Evolutionary conservation across 2,113 vertebrate genomes (phyloP).

Genomic region (Psettodes erumei): DNA sequence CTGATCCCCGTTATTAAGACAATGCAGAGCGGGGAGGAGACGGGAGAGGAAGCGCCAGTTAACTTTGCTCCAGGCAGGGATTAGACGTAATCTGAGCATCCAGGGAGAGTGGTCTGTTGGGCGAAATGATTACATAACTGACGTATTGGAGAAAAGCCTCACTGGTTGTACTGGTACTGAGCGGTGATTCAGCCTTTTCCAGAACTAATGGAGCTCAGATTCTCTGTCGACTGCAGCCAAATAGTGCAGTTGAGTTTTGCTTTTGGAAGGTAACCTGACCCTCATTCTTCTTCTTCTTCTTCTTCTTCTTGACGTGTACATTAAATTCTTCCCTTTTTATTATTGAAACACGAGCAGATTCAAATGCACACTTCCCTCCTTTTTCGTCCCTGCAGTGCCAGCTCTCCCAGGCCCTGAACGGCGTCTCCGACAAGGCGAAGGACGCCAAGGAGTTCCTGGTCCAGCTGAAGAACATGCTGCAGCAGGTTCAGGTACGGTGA

Average conservation of each 20-base stretch:
- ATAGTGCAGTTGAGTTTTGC: neutral
- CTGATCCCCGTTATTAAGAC: constrained; percentile 29
- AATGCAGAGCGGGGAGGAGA: neutral
- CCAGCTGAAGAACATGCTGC: constrained; percentile 95
- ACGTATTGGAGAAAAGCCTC: neutral
- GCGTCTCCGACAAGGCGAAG: constrained; percentile 97
- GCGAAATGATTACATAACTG: constrained; percentile 38
- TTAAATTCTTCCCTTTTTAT: no score
- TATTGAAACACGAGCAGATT: no score
- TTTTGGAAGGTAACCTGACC: neutral
- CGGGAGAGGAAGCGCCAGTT: neutral
- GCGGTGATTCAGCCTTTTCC: neutral
- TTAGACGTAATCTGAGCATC: constrained; percentile 53
- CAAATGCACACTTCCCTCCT: no score
- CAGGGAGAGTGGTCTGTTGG: neutral
- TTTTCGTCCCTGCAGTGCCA: constrained; percentile 85
- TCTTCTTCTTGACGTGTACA: neutral
- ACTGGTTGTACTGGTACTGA: constrained; percentile 17
- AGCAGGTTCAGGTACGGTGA: constrained; percentile 94
- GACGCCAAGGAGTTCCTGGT: constrained; percentile 98
- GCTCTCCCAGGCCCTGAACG: constrained; percentile 95
- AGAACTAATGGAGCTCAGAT: no score
- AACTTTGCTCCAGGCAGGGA: constrained; percentile 13
- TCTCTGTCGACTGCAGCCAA: no score
- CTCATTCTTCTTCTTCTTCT: neutral